These are phyloP conservation scores for Dorcus parallelipipedus DNA, from an alignment of 2,888 invertebrate species.

Conservation along the genomic window DNA sequence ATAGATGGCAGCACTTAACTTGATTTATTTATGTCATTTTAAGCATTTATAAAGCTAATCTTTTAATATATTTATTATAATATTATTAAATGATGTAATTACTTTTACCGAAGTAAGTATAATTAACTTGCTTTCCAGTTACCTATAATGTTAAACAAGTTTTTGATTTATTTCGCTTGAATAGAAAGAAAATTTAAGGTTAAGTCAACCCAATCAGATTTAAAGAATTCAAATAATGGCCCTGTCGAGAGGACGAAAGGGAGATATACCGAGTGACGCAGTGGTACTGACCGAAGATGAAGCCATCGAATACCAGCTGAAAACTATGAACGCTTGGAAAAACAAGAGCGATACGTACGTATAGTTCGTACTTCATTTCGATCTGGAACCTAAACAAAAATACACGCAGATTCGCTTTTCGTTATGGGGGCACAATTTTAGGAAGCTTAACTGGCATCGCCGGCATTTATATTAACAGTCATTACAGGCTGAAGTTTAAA, in stretches of 20 bases:
- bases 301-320: conserved; percentile 59
- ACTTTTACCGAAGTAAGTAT: too few species aligned
- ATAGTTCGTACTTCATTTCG: conserved; percentile 16
- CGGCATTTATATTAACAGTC: conserved; percentile 60
- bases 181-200: too few species aligned
- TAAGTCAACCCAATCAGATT: not conserved
- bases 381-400: conserved; percentile 8
- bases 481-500: conserved; percentile 61
- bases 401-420: conserved; percentile 53
- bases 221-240: conserved; percentile 50
- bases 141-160: too few species aligned
- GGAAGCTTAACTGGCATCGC: conserved; percentile 52
- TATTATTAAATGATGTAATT: too few species aligned
- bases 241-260: conserved; percentile 48
- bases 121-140: too few species aligned
- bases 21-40: too few species aligned
- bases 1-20: too few species aligned
- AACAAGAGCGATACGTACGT: conserved; percentile 60
- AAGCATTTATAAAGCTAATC: too few species aligned
- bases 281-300: conserved; percentile 55
- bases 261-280: conserved; percentile 59
- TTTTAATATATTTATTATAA: too few species aligned
- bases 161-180: too few species aligned
- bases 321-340: conserved; percentile 59
- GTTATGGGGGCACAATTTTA: conserved; percentile 53